These are phyloP conservation scores for Dromius quadrimaculatus DNA, from an alignment of 2,888 invertebrate species.

Conservation along the genomic window DNA sequence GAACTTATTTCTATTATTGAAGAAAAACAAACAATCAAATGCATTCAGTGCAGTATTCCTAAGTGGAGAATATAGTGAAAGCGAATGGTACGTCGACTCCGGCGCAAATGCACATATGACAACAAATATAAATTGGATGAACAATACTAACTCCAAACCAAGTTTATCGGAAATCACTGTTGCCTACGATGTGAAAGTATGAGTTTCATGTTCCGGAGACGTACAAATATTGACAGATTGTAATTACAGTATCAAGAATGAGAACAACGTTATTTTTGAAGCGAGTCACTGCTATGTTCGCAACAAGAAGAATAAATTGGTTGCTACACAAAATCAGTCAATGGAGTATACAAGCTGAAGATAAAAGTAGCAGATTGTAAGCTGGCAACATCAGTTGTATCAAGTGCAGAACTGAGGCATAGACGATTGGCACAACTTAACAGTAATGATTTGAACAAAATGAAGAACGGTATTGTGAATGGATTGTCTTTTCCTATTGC, in stretches of 20 bases:
- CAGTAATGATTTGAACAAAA: not conserved
- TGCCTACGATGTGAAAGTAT: not conserved
- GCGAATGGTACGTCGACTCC: constrained; percentile 7
- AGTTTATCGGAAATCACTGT: not conserved
- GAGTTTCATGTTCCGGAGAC: not conserved
- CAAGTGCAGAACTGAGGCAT: not conserved
- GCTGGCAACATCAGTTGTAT: not conserved
- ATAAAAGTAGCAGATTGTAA: not conserved
- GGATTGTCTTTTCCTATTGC: too few species aligned
- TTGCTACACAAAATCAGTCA: not conserved
- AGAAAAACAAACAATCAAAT: not conserved
- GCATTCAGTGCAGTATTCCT: constrained; percentile 24
- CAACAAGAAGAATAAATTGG: not conserved
- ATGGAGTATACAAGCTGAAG: not conserved
- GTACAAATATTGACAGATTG: not conserved
- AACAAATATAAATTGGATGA: not conserved
- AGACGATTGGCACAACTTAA: constrained; percentile 12
- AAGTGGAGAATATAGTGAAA: not conserved
- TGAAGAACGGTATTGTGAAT: not conserved
- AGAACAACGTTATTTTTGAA: not conserved
- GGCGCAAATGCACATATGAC: not conserved
- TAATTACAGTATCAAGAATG: not conserved
- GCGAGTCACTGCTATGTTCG: not conserved
- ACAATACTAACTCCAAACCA: not conserved
- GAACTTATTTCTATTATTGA: not conserved